Evolutionary conservation across 2,113 vertebrate genomes (phyloP).

Genomic region (Misgurnus mizolepis): DNA sequence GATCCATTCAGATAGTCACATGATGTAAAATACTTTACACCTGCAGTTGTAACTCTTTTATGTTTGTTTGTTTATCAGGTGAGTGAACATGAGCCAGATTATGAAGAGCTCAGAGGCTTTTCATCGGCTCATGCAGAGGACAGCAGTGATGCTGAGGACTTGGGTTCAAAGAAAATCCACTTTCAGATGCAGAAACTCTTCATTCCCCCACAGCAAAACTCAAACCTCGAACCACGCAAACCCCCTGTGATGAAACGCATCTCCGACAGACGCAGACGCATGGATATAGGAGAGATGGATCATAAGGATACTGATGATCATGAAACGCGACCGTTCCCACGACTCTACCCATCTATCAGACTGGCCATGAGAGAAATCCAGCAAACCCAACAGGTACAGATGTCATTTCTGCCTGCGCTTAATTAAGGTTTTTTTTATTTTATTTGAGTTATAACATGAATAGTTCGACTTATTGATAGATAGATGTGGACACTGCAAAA

Average conservation of each 20-base stretch:
- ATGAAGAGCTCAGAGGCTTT: conserved; percentile 60
- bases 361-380: conserved; percentile 74
- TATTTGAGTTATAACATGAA: too few species aligned
- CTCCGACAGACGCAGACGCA: conserved; percentile 52
- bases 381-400: conserved; percentile 62
- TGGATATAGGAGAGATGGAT: background rate
- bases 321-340: conserved; percentile 53
- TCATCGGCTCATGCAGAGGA: rapidly evolving
- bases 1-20: background rate
- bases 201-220: conserved; percentile 23
- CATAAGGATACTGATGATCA: conserved; percentile 7
- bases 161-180: conserved; percentile 39
- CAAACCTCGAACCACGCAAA: conserved; percentile 34
- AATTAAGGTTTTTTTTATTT: too few species aligned
- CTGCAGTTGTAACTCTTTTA: background rate
- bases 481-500: too few species aligned
- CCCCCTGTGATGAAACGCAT: conserved; percentile 12
- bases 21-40: too few species aligned
- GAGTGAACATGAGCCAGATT: conserved; percentile 62
- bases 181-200: conserved; percentile 57
- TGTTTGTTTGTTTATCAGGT: conserved; percentile 55
- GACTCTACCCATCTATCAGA: conserved; percentile 68
- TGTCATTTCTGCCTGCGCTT: too few species aligned
- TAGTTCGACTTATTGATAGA: too few species aligned
- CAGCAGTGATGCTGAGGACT: background rate